phyloP scores from a whole-genome alignment of 92 coral and sea anemone genomes.

The Bergia sp. region DNA sequence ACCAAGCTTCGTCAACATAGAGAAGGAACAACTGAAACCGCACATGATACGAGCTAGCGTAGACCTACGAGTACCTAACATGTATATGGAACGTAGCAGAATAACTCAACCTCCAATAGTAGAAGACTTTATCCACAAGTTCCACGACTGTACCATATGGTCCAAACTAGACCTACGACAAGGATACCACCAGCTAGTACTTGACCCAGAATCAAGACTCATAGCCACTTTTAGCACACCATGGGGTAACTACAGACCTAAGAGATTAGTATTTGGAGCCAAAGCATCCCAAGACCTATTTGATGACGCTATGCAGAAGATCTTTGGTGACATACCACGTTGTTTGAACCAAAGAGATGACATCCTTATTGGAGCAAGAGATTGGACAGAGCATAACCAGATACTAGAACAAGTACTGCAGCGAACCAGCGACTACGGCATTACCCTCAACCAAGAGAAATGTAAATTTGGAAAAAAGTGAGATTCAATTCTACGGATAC shows the following conservation, averaged over 20 bases:
- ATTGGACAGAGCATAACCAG: conserved; percentile 40
- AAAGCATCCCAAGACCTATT: conserved; percentile 68
- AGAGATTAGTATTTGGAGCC: conserved; percentile 64
- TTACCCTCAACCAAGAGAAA: conserved; percentile 42
- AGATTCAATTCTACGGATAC: conserved; percentile 56
- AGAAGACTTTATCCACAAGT: conserved; percentile 50
- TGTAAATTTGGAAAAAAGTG: conserved; percentile 42
- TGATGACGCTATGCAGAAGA: conserved; percentile 62
- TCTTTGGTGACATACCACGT: conserved; percentile 56
- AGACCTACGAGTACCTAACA: conserved; percentile 53
- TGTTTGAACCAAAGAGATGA: conserved; percentile 58
- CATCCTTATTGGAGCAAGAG: conserved; percentile 33
- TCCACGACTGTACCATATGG: conserved; percentile 58
- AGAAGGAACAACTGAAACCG: conserved; percentile 43
- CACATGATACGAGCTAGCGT: conserved; percentile 60
- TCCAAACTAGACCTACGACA: conserved; percentile 61
- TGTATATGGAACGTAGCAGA: conserved; percentile 59
- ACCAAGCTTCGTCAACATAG: conserved; percentile 39
- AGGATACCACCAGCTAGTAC: conserved; percentile 60
- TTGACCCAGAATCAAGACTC: conserved; percentile 57
- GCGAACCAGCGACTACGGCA: conserved; percentile 44
- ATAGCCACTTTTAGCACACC: conserved; percentile 65
- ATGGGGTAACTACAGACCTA: conserved; percentile 59
- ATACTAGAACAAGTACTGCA: conserved; percentile 43
- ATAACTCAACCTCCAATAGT: conserved; percentile 51